phyloP scores from a whole-genome alignment of 2,888 invertebrate species.

The Drosophila multiciliata region DNA sequence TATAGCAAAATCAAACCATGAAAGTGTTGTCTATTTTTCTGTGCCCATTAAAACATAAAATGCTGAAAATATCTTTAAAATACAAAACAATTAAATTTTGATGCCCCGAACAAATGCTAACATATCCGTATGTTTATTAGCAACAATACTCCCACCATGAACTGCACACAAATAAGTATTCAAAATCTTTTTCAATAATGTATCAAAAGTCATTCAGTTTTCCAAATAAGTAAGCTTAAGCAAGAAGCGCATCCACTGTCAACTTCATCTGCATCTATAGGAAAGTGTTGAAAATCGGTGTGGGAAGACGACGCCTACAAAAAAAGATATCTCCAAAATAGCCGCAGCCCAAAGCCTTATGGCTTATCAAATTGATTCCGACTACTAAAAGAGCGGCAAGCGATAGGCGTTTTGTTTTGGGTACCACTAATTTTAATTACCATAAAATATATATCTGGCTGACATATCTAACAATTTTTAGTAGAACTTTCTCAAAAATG shows the following conservation, averaged over 20 bases:
- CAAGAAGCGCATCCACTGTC: not conserved
- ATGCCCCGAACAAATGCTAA: not conserved
- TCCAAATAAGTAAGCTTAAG: slow-evolving; percentile 13
- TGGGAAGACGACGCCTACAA: slow-evolving; percentile 69
- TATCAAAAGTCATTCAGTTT: slow-evolving; percentile 27
- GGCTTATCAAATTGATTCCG: slow-evolving; percentile 68
- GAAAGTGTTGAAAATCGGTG: slow-evolving; percentile 66
- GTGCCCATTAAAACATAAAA: not conserved
- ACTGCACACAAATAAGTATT: slow-evolving; percentile 11
- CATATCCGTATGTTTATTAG: slow-evolving; percentile 1
- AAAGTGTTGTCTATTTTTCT: not conserved
- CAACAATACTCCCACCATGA: slow-evolving; percentile 17
- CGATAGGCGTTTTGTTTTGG: slow-evolving; percentile 59
- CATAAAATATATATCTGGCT: slow-evolving; percentile 53
- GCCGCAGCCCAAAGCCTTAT: slow-evolving; percentile 54
- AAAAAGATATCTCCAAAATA: slow-evolving; percentile 33
- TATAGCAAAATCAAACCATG: not conserved
- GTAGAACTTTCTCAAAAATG: slow-evolving; percentile 65
- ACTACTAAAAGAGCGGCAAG: slow-evolving; percentile 52
- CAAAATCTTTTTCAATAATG: slow-evolving; percentile 27
- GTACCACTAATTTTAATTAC: slow-evolving; percentile 68
- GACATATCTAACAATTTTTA: slow-evolving; percentile 32
- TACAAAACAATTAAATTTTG: not conserved
- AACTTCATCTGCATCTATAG: slow-evolving; percentile 32
- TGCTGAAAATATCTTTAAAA: not conserved